These are phyloP conservation scores for Limenitis camilla DNA, from an alignment of 2,888 invertebrate genomes.

Conservation along the genomic window DNA sequence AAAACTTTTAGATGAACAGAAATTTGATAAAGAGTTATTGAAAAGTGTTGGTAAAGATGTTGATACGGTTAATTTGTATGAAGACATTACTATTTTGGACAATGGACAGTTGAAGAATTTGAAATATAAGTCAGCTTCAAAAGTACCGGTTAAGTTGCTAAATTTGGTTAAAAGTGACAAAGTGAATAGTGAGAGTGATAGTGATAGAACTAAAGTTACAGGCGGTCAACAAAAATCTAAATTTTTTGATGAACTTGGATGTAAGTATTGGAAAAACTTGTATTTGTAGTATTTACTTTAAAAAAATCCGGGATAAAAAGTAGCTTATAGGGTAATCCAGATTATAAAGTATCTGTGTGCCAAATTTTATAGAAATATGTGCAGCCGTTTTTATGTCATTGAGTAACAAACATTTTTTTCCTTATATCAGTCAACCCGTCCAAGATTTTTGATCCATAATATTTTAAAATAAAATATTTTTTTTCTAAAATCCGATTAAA, in stretches of 20 bases:
- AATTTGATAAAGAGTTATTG: constrained; percentile 39
- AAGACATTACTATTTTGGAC: constrained; percentile 57
- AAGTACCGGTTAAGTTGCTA: constrained; percentile 30
- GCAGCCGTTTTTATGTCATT: too few species aligned
- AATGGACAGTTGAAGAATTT: constrained; percentile 53
- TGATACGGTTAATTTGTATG: constrained; percentile 48
- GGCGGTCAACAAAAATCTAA: constrained; percentile 57
- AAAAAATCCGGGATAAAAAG: too few species aligned
- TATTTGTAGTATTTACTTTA: background rate
- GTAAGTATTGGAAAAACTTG: constrained; percentile 70
- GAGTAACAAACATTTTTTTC: too few species aligned
- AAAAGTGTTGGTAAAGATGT: constrained; percentile 35
- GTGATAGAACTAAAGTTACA: constrained; percentile 24
- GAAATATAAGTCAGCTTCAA: constrained; percentile 49
- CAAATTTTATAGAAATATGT: too few species aligned
- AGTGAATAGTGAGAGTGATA: constrained; percentile 23
- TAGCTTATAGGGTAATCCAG: too few species aligned
- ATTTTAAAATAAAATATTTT: too few species aligned
- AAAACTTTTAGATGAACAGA: constrained; percentile 42
- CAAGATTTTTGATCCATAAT: too few species aligned
- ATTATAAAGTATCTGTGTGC: too few species aligned
- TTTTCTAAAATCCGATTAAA: too few species aligned
- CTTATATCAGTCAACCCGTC: too few species aligned
- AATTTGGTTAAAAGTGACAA: constrained; percentile 30
- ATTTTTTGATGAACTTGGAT: constrained; percentile 81